Evolutionary conservation across 1,140 invertebrate species (phyloP), one percentile per base, ranked within the genome.

Genomic region (Galendromus occidentalis): DNA sequence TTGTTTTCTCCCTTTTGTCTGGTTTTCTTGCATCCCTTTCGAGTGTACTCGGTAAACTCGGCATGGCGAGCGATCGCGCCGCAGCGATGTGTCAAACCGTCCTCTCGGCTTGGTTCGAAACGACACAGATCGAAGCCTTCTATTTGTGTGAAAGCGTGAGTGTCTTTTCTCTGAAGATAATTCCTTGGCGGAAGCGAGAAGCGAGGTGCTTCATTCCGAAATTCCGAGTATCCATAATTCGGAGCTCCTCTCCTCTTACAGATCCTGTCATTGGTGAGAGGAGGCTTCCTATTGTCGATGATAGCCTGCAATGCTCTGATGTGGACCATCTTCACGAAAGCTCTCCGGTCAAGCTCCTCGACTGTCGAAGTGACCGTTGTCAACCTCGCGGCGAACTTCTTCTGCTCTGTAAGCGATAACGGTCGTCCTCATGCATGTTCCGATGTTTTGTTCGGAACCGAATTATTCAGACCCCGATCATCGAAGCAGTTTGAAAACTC

Each of bases 331-430:
- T 76, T 76, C 69, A 72, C 75, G 0, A 76, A 76, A 67, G 75
- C 76, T 1, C 68, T 78, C 22, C 69, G 73, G 22, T 68, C 68
- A 33, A 75, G 73, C 66, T 68, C 72, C 14, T 75, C 76, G 33
- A 74, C 75, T 7, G 55, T 78, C 17, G 75, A 77, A 69, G 76
- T 76, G 2, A 75, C 76, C 28, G 72, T 77, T 1, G 75, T 73
- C 17, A 78, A 77, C 67, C 75, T 74, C 33, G 76, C 75, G 44
- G 74, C 76, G 5, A 77, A 77, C 70, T 77, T 78, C 66, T 71
- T 77, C 25, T 72, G 74, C 42, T 74, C 76, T n/a, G 76, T 78
- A 70, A 70, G 71, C 33, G 39, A 20, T 7, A 14, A 42, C 20
- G 7, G 5, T 66, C 18, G 14, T 7, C 18, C 14, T 6, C 14